A percentile compares a stretch with the other conserved stretches of the same genome.
Conservation (phyloP, 1,140 invertebrate species). For the Drosophila elegans region DNA sequence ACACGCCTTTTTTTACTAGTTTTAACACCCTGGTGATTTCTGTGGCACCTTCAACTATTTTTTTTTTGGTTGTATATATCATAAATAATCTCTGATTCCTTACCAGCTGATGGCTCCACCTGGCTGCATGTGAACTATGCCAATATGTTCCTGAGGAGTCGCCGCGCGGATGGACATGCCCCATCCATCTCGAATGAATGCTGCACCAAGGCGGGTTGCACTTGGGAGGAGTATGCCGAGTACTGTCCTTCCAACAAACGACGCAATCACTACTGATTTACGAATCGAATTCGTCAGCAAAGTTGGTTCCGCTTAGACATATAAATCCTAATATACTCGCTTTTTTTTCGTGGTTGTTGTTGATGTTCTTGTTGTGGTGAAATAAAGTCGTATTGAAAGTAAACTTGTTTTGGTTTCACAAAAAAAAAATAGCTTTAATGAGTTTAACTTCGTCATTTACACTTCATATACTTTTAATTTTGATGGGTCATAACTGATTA, state of each 20-base stretch:
- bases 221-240: conserved; percentile 89
- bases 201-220: conserved; percentile 87
- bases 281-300: neutral
- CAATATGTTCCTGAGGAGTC: conserved; percentile 78
- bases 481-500: too few species aligned
- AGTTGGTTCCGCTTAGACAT: conserved; percentile 8
- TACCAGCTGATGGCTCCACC: conserved; percentile 57
- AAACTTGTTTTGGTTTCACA: conserved; percentile 1
- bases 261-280: conserved; percentile 76
- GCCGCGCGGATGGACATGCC: conserved; percentile 58
- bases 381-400: conserved; percentile 24
- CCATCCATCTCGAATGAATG: conserved; percentile 87
- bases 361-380: conserved; percentile 32
- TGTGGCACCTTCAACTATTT: too few species aligned
- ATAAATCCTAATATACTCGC: conserved; percentile 23
- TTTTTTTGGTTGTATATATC: too few species aligned
- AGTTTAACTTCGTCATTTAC: too few species aligned
- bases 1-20: too few species aligned
- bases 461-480: too few species aligned
- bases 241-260: conserved; percentile 87
- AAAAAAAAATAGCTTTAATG: conserved; percentile 1
- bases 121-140: conserved; percentile 83
- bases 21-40: too few species aligned
- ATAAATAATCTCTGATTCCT: neutral
- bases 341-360: conserved; percentile 33